Percentiles rank a stretch among this genome's conserved stretches.
phyloP scores from a whole-genome alignment of 1,140 invertebrate genomes.

The Magallana gigas region DNA sequence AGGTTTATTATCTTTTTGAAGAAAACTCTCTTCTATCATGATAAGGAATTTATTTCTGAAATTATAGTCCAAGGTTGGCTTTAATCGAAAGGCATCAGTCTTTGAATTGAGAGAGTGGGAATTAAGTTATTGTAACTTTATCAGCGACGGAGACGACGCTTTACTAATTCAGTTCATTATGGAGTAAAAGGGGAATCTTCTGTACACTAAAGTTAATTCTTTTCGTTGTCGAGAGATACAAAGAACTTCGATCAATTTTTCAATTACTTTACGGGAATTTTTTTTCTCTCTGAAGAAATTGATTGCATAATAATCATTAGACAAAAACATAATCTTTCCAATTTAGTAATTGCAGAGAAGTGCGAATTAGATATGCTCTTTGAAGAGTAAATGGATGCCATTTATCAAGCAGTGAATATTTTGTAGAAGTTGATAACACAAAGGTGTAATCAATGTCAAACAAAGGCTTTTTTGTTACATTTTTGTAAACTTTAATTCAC shows the following conservation, averaged over 20 bases:
- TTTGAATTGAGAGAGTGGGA: too few species aligned
- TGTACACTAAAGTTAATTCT: neutral
- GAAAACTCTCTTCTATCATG: too few species aligned
- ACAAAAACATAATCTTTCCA: neutral
- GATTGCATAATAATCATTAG: constrained; percentile 21
- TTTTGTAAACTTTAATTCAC: too few species aligned
- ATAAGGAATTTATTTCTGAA: too few species aligned
- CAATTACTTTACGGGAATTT: constrained; percentile 1
- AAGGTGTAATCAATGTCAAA: too few species aligned
- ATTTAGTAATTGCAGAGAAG: neutral
- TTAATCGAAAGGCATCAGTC: too few species aligned
- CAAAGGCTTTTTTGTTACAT: too few species aligned
- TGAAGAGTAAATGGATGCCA: neutral
- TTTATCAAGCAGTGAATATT: neutral
- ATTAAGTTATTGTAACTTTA: too few species aligned
- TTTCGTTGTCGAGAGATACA: neutral
- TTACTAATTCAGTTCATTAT: too few species aligned
- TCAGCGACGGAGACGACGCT: too few species aligned
- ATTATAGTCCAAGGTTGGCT: too few species aligned
- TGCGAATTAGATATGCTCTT: constrained; percentile 9
- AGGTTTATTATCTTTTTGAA: too few species aligned
- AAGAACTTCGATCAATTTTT: constrained; percentile 5
- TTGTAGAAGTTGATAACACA: neutral
- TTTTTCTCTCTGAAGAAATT: neutral
- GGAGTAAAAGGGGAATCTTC: neutral